Evolutionary conservation across 2,797 vertebrate genomes (phyloP), one percentile per base, ranked within the genome.

Genomic region (Staurois parvus): DNA sequence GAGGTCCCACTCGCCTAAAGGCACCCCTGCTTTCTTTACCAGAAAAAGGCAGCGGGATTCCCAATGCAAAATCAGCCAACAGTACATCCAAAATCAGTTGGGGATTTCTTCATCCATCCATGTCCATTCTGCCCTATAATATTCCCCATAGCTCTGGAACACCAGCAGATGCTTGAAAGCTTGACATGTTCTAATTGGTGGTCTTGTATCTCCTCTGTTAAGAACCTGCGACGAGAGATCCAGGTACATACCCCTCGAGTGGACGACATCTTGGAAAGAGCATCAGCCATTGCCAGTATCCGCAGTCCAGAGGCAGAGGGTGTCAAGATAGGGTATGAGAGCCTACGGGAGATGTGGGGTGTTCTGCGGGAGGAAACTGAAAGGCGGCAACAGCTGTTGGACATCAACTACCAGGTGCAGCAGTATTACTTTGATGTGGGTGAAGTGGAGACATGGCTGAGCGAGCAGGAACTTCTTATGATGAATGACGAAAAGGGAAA

Each of bases 401-500:
- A 98, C 0, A 95, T 96, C 88, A 95, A 97, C 94, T 98, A 96
- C 93, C 97, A 97, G 87, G 96, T 96, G 72, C 96, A 99, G 90
- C 98, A 98, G 89, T 99, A 97, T 89, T 97, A 96, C 94, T 97
- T 96, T 0, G 98, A 99, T 62, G 95, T 96, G 6, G 95, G 95
- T 0, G 97, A 99, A 89, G 97, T 97, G 90, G 97, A 99, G 91
- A 92, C 97, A 32, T 98, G 98, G 98, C 93, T 99, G 81, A 97
- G 97, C 0, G 97, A 99, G 90, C 97, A 99, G 86, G 98, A 99
- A 92, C 95, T 99, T 85, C 95, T 98, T 79, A 94, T 99, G 96
- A 98, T 99, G 97, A 97, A 95, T 32, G 96, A 99, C 82, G 97
- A 99, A 91, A 98, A 96, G 90, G 98, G 97, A 73, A 99, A 99